Base-by-base conservation (phyloP, 2,888 invertebrate genomes). In the Caenorhabditis panamensis region DNA sequence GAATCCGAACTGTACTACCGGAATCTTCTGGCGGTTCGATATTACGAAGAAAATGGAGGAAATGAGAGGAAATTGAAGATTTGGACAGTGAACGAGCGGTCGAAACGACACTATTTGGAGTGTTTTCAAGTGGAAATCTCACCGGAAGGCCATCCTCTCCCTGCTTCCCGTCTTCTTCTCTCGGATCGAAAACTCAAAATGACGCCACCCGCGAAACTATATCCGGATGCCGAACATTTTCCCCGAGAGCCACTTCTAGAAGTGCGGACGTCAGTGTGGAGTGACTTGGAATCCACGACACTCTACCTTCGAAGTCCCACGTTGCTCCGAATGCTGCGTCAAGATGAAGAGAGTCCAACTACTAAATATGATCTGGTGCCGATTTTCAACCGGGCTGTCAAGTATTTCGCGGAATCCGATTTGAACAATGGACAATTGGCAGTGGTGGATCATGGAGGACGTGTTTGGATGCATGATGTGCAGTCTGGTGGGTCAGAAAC, bases 31-130 rank as follows among this genome's bases (percentile, higher is more conserved):
- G 77, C 75, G 8, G 62, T 73, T 13, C 73, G 66, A 49, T 62
- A 28, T 37, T 71, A 54, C 4, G 61, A 69, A 20, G 18, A 53
- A n/a, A 20, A 49, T 37, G 58, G 44, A 3, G 68, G 16, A 4
- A 59, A 56, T 36, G 58, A 24, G 20, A 31, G 67, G 13, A 9
- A 37, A 47, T 37, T 79, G n/a, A 63, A 68, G 56, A 53, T 85
- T 3, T 83, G 85, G 85, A 79, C 78, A 5, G 82, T 83, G 1
- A 78, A 75, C 61, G 84, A 84, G 37, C 64, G 84, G 62, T 73
- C 82, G 22, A 75, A 73, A 64, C 24, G 84, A 47, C 26, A 66
- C 49, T 31, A 63, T n/a, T 16, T 82, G 11, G 84, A 84, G 44
- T 22, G 51, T 3, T 71, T 80, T 11, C 22, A 58, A 26, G 61